Evolutionary conservation across 2,113 vertebrate species (phyloP).

Genomic region (Mixornis gularis): DNA sequence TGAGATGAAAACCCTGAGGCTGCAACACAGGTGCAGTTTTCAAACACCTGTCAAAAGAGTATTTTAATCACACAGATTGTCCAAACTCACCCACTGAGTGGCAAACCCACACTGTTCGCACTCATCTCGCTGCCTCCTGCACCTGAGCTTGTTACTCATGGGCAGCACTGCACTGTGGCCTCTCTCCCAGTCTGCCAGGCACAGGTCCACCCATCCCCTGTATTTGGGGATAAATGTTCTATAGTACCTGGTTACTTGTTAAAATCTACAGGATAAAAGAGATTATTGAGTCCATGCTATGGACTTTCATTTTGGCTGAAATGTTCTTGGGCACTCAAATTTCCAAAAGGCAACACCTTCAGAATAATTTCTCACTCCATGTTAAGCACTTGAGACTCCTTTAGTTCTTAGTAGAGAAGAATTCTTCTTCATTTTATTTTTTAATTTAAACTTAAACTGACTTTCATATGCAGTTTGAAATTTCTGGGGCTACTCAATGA

Average conservation of each 20-base stretch:
- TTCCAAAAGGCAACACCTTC: not conserved
- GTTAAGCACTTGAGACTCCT: not conserved
- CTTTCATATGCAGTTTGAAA: not conserved
- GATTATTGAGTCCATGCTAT: not conserved
- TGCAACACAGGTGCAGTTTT: conserved; percentile 74
- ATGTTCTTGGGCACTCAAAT: not conserved
- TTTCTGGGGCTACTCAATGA: not conserved
- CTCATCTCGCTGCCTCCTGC: not conserved
- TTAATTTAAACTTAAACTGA: not conserved
- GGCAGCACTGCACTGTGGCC: not conserved
- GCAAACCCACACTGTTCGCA: not conserved
- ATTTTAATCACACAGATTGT: not conserved
- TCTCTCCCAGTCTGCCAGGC: not conserved
- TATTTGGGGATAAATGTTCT: not conserved
- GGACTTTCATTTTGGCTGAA: not conserved
- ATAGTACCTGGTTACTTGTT: not conserved
- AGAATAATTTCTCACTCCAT: not conserved
- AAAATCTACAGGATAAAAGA: not conserved
- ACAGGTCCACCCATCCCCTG: not conserved
- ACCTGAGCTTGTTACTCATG: not conserved
- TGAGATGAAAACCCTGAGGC: conserved; percentile 11
- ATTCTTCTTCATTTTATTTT: not conserved
- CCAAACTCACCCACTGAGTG: not conserved
- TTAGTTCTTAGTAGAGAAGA: not conserved
- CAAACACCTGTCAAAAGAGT: conserved; percentile 69